Evolutionary conservation across 2,797 vertebrate genomes (phyloP).

Genomic region (Intellagama lesueurii): DNA sequence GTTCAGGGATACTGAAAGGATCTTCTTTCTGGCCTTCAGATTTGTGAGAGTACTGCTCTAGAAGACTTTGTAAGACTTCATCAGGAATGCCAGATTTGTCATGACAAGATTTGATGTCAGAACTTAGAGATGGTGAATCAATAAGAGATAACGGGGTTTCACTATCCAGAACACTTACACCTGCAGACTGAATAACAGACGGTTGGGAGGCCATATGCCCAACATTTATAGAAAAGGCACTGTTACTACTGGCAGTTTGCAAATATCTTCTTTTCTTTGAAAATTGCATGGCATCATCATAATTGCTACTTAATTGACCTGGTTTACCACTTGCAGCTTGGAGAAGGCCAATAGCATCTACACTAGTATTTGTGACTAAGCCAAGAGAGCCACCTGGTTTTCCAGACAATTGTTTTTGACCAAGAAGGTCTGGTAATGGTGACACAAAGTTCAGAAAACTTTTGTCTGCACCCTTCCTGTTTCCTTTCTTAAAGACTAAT

Average conservation of each 20-base stretch:
- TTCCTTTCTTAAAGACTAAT: constrained; percentile 92
- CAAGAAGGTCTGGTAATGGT: constrained; percentile 81
- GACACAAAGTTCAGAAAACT: constrained; percentile 87
- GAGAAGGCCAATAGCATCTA: constrained; percentile 90
- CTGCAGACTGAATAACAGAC: constrained; percentile 93
- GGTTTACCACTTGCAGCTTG: constrained; percentile 89
- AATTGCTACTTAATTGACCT: constrained; percentile 91
- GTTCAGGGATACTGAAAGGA: constrained; percentile 92
- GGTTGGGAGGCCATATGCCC: constrained; percentile 91
- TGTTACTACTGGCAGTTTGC: constrained; percentile 89
- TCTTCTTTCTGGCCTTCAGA: constrained; percentile 93
- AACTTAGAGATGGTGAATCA: constrained; percentile 87
- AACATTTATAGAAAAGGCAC: constrained; percentile 89
- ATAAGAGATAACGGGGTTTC: constrained; percentile 93
- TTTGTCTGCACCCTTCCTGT: constrained; percentile 90
- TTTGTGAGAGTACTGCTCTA: constrained; percentile 98
- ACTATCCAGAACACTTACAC: constrained; percentile 87
- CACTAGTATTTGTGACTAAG: constrained; percentile 80
- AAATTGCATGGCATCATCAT: constrained; percentile 99
- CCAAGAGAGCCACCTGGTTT: constrained; percentile 87
- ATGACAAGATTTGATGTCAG: constrained; percentile 91
- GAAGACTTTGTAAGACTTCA: constrained; percentile 96
- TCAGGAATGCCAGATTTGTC: constrained; percentile 99
- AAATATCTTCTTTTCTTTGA: constrained; percentile 98
- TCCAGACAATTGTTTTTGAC: constrained; percentile 88